These are phyloP conservation scores for Ciconia stormi DNA, from an alignment of 2,113 vertebrate genomes.

Conservation along the genomic window DNA sequence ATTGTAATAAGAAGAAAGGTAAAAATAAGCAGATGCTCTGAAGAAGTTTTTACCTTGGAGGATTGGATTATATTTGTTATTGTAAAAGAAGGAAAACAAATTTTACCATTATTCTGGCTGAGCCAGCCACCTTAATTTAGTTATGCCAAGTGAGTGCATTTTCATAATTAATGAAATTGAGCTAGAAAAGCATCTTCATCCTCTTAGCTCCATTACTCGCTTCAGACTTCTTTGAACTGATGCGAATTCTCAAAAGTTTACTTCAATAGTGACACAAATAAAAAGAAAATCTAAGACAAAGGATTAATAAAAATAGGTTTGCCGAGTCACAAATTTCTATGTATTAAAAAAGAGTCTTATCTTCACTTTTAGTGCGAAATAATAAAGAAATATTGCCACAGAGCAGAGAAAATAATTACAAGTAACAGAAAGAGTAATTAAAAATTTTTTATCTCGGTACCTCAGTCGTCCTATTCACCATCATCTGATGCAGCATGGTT, in stretches of 20 bases:
- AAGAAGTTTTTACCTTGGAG: background rate
- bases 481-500: slow-evolving; percentile 93
- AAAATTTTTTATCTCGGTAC: slow-evolving; percentile 79
- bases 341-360: background rate
- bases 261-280: background rate
- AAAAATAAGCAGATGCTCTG: background rate
- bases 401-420: background rate
- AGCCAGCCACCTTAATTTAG: background rate
- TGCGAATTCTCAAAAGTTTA: background rate
- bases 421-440: slow-evolving; percentile 57
- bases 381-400: background rate
- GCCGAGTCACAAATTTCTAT: background rate
- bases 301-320: background rate
- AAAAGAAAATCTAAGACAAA: background rate
- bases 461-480: slow-evolving; percentile 99
- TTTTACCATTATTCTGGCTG: background rate
- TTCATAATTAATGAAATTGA: slow-evolving; percentile 5
- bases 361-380: background rate
- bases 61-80: background rate
- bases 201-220: background rate
- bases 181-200: background rate
- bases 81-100: background rate
- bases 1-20: background rate
- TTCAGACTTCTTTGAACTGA: background rate
- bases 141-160: background rate